Percentiles rank a stretch among this genome's conserved stretches.
These are phyloP conservation scores for Orius laevigatus DNA, from an alignment of 1,140 invertebrate species.

Conservation along the genomic window DNA sequence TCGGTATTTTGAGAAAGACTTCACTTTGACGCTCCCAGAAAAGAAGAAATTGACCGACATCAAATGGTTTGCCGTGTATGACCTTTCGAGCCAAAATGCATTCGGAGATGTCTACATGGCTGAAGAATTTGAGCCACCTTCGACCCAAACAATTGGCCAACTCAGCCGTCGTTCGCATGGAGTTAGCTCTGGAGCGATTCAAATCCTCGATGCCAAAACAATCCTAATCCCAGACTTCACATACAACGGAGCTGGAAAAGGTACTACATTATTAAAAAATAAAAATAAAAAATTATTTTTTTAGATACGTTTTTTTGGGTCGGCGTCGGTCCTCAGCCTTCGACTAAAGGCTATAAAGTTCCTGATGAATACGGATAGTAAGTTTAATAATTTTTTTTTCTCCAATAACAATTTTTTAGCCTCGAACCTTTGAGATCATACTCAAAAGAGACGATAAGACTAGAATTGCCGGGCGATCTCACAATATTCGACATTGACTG, in stretches of 20 bases:
- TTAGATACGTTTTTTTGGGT: slow-evolving; percentile 70
- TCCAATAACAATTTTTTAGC: slow-evolving; percentile 28
- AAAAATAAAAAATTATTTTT: slow-evolving; percentile 10
- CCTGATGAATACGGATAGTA: slow-evolving; percentile 87
- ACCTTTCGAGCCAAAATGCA: slow-evolving; percentile 65
- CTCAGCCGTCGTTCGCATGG: slow-evolving; percentile 49
- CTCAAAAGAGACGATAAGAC: slow-evolving; percentile 50
- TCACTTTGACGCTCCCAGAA: slow-evolving; percentile 67
- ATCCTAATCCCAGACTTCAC: slow-evolving; percentile 55
- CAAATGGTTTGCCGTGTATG: slow-evolving; percentile 82
- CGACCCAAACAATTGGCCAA: slow-evolving; percentile 49
- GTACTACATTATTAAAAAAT: slow-evolving; percentile 25
- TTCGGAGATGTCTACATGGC: slow-evolving; percentile 83
- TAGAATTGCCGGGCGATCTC: slow-evolving; percentile 65
- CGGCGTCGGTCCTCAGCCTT: slow-evolving; percentile 72
- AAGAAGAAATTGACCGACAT: slow-evolving; percentile 74
- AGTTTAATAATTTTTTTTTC: slow-evolving; percentile 30
- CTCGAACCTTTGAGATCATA: slow-evolving; percentile 54
- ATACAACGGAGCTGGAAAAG: slow-evolving; percentile 51
- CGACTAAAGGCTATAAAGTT: slow-evolving; percentile 58
- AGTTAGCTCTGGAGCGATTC: slow-evolving; percentile 52
- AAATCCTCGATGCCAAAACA: slow-evolving; percentile 67
- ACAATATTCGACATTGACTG: slow-evolving; percentile 74
- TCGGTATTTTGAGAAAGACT: slow-evolving; percentile 72
- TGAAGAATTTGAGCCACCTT: slow-evolving; percentile 79